phyloP scores from a whole-genome alignment of 2,797 vertebrate genomes.

The Pteropus rufus region DNA sequence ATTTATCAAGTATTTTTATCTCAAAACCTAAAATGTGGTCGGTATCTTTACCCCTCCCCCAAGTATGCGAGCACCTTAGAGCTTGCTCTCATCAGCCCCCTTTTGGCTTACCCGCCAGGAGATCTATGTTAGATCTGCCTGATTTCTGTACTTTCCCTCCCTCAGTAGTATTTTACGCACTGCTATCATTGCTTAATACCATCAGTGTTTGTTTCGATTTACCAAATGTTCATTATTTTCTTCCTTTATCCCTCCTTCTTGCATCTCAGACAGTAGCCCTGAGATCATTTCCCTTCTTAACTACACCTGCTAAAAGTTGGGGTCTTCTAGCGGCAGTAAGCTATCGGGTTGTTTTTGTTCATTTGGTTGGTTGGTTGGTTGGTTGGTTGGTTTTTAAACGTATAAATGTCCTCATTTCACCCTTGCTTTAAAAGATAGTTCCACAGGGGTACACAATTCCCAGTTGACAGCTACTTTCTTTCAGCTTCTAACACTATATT shows the following conservation, averaged over 20 bases:
- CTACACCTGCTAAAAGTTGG: neutral
- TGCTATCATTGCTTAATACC: neutral
- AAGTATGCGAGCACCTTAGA: neutral
- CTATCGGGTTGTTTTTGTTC: neutral
- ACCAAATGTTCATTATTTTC: neutral
- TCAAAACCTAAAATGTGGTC: neutral
- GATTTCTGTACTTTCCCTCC: neutral
- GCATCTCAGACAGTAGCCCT: neutral
- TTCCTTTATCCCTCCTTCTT: neutral
- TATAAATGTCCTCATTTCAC: neutral
- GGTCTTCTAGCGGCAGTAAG: neutral
- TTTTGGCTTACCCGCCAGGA: neutral
- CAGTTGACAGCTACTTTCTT: neutral
- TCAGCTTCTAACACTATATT: neutral
- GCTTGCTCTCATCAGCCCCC: accelerated
- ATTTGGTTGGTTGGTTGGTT: neutral
- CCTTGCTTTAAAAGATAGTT: neutral
- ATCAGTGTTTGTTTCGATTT: neutral
- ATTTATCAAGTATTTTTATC: neutral
- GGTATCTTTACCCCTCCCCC: neutral
- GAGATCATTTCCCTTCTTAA: neutral
- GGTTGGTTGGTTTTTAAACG: neutral
- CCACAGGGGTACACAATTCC: neutral
- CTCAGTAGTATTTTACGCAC: neutral
- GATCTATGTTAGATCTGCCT: no score